Percentiles rank a stretch among this genome's conserved stretches.
These are phyloP conservation scores for Tricholaema leucomelas DNA, from an alignment of 2,113 vertebrate species.

Conservation along the genomic window DNA sequence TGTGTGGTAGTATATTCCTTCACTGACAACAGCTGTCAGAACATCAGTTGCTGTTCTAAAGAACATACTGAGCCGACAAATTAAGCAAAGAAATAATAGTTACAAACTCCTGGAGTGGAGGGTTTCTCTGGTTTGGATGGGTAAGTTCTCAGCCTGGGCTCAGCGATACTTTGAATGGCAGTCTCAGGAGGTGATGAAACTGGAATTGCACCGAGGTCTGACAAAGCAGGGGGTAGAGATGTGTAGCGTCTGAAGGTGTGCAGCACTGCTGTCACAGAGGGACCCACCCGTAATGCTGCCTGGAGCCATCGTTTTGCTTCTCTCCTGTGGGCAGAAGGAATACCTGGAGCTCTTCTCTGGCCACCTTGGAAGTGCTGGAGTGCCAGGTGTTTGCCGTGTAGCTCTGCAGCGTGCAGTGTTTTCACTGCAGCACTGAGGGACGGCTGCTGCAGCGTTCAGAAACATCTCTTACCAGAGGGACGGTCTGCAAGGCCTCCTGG, in stretches of 20 bases:
- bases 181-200: background rate
- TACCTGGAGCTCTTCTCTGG: background rate
- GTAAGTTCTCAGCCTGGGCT: background rate
- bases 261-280: background rate
- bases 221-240: background rate
- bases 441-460: background rate
- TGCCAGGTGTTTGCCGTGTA: background rate
- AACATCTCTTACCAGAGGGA: background rate
- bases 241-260: background rate
- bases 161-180: background rate
- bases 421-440: background rate
- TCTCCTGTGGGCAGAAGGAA: background rate
- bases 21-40: background rate
- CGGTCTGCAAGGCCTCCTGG: background rate
- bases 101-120: background rate
- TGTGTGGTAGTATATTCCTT: background rate
- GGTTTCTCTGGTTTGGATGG: background rate
- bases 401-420: accelerated
- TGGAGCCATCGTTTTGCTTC: background rate
- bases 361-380: background rate
- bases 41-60: background rate
- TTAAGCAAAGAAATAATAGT: background rate
- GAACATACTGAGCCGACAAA: background rate
- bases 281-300: background rate
- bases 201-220: background rate